Base-by-base conservation (phyloP, 2,797 vertebrate species). In the Geotrypetes seraphini region DNA sequence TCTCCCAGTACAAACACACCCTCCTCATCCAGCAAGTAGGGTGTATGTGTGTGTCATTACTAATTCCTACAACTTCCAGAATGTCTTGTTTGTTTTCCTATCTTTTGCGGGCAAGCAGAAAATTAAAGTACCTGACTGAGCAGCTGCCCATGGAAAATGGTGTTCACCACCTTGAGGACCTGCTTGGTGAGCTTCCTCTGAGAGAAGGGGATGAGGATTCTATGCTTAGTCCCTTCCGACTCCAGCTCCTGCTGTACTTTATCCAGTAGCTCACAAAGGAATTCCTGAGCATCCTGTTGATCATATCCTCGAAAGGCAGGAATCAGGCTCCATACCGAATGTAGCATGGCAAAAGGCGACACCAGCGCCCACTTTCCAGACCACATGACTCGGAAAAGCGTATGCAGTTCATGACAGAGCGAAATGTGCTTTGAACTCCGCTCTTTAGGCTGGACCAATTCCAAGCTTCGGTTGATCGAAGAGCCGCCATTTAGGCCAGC, bases 41-140 rank as follows among this genome's bases (percentile, higher is more conserved):
- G n/a, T n/a, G n/a, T n/a, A n/a, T n/a, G n/a, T n/a, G n/a, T n/a
- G n/a, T n/a, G n/a, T n/a, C n/a, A n/a, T n/a, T n/a, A n/a, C n/a
- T n/a, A n/a, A n/a, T n/a, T n/a, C n/a, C n/a, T n/a, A n/a, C n/a
- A n/a, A n/a, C n/a, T n/a, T n/a, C n/a, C n/a, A n/a, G n/a, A n/a
- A n/a, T n/a, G n/a, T n/a, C n/a, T n/a, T n/a, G n/a, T n/a, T n/a
- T n/a, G n/a, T n/a, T n/a, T n/a, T n/a, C n/a, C n/a, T n/a, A n/a
- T n/a, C n/a, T n/a, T n/a, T n/a, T n/a, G n/a, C n/a, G n/a, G n/a
- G n/a, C n/a, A n/a, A n/a, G n/a, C n/a, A n/a, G n/a, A n/a, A n/a
- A n/a, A n/a, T n/a, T n/a, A n/a, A n/a, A n/a, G n/a, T 74, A 98
- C 96, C 95, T 99, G 96, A 68, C 96, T 99, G 63, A 98, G 91